Evolutionary conservation across 1,140 invertebrate genomes (phyloP), one percentile per base, ranked within the genome.

Genomic region (Anagrus nilaparvatae): DNA sequence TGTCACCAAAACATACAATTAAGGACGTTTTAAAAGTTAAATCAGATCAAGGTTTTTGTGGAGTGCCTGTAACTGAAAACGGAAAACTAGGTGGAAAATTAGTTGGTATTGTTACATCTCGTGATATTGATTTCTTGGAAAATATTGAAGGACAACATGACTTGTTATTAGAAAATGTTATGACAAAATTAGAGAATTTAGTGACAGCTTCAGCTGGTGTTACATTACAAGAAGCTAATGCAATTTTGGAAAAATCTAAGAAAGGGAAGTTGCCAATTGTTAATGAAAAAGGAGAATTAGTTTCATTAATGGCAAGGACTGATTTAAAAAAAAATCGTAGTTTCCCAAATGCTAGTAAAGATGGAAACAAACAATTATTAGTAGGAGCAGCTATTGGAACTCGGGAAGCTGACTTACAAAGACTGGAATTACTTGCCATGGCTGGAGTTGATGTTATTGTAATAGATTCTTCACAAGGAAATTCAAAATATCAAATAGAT

Each of bases 381-480:
- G 94, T 98, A 13, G 96, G 95, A 17, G 96, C 96, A 23, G 95
- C 96, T 1, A 89, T 97, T 54, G 90, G 93, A 2, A 99, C 94
- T 10, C 75, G 92, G 25, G 76, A 82, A 20, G 73, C 79, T 30
- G 94, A 99, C 55, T 88, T 97, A 53, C 89, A 92, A 2, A 98
- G 93, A 7, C 65, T 99, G 0, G 72, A 83, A 43, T 66, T 85
- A 12, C 69, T 99, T 4, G 80, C 84, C 10, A 68, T 76, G 32
- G 91, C 90, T 51, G 94, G 94, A 16, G 94, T 97, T 10, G 96
- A 99, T 74, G 92, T 98, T 8, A 75, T 99, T 33, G 80, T 99
- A 12, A 64, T 99, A 44, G 96, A 99, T 69, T 98, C 95, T 0
- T 97, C 94, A 16, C 96, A 99, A 70, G 96, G 96, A 30, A 97